Base-by-base conservation (phyloP, 2,113 vertebrate species). In the Strix uralensis region DNA sequence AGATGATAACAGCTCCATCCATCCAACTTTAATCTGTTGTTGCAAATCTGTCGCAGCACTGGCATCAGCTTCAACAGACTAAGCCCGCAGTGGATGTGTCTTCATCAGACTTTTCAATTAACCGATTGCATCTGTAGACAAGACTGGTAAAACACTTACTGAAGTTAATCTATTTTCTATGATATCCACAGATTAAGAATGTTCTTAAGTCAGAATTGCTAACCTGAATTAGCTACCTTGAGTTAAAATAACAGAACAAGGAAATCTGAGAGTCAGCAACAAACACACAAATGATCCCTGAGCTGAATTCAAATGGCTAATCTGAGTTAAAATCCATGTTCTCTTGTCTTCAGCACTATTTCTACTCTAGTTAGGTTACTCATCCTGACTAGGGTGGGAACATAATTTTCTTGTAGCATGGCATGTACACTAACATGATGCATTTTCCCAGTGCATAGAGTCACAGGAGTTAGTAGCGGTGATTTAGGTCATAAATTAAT, bases 11-110 rank as follows among this genome's bases (percentile, higher is more conserved):
- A 92, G 63, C 62, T 90, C 62, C 44, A 95, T 91, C 70, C 80
- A 91, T 82, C 40, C 84, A 89, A 21, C 27, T 91, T 95, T 49
- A 75, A 91, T 77, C 10, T 34, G 26, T 10, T 57, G 40, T 22
- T 87, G 81, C 81, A 96, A 91, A 95, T 94, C 66, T 89, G 70
- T 61, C 89, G 91, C 81, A 91, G 73, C 44, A 40, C 36, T 58
- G 49, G 78, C 66, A 93, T 21, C 54, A 82, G 34, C 62, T 87
- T 75, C 90, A 82, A 26, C 49, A 92, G 63, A 81, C 59, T 36
- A 81, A 91, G n/a, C 26, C 29, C 70, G 65, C 42, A 77, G 58
- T 0, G 3, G 84, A 61, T 1, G 0, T 61, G 34, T 36, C 51
- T 82, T 85, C 62, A 66, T 42, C 58, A 80, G 74, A 69, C n/a